Conservation (phyloP, 1,140 invertebrate species). For the Papilio glaucus region DNA sequence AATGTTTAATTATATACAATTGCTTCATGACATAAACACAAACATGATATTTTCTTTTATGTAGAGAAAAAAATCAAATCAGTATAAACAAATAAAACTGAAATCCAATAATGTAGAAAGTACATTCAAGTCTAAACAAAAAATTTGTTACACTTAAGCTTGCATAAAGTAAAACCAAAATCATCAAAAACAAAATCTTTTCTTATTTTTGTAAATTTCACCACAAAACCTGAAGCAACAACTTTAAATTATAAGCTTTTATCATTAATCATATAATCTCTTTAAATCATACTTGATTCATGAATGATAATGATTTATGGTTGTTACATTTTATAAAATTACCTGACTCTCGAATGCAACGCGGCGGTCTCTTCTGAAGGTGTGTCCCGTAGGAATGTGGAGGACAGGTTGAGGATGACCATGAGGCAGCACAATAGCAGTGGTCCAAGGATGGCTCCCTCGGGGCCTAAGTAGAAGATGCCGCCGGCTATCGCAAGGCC, state of each 20-base stretch:
- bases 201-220: background rate
- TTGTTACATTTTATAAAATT: constrained; percentile 46
- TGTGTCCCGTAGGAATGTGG: constrained; percentile 74
- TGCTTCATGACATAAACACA: background rate
- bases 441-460: constrained; percentile 98
- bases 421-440: constrained; percentile 91
- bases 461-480: constrained; percentile 97
- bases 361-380: constrained; percentile 74
- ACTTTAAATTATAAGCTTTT: background rate
- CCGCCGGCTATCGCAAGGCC: constrained; percentile 99
- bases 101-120: too few relatives aligned
- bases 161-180: background rate
- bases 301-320: constrained; percentile 11
- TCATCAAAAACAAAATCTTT: background rate
- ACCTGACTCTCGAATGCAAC: constrained; percentile 76
- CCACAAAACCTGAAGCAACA: background rate
- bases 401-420: constrained; percentile 80
- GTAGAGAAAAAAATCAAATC: background rate
- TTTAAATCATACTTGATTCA: background rate
- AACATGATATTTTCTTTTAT: background rate
- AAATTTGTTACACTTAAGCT: background rate
- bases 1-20: constrained; percentile 20
- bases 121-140: background rate
- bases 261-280: constrained; percentile 10
- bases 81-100: background rate